Conservation (phyloP, 1,140 invertebrate genomes). For the Scaptomyza graminum region DNA sequence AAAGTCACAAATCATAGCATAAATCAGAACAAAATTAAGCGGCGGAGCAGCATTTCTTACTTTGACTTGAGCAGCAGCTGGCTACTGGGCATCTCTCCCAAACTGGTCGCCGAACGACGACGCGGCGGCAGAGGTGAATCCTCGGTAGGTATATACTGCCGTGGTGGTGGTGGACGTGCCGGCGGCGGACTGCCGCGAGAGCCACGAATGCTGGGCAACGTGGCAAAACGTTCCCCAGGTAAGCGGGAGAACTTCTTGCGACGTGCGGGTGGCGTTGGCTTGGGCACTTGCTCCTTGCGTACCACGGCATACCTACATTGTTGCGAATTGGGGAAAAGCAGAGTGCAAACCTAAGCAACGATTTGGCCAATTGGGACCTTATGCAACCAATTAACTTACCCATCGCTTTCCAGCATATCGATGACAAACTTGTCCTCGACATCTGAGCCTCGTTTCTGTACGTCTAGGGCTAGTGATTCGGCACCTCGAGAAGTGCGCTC, state of each 20-base stretch:
- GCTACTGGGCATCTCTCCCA: conserved; percentile 58
- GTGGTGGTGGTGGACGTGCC: conserved; percentile 67
- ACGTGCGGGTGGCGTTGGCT: conserved; percentile 85
- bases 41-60: conserved; percentile 54
- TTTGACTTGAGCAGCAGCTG: conserved; percentile 68
- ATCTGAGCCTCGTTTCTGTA: conserved; percentile 61
- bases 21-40: conserved; percentile 28
- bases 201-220: conserved; percentile 84
- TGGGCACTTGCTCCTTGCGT: conserved; percentile 85
- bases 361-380: conserved; percentile 7
- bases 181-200: conserved; percentile 81
- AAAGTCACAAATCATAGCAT: conserved; percentile 50
- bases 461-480: conserved; percentile 86
- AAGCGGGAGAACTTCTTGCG: conserved; percentile 84
- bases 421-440: conserved; percentile 83
- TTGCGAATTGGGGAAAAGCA: conserved; percentile 35
- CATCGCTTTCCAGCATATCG: conserved; percentile 84
- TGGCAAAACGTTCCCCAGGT: conserved; percentile 85
- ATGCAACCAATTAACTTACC: conserved; percentile 72
- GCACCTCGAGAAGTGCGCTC: conserved; percentile 89
- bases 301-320: conserved; percentile 77
- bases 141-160: conserved; percentile 68
- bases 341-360: conserved; percentile 62
- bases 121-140: conserved; percentile 66
- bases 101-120: conserved; percentile 58